Base-by-base conservation (phyloP, 2,113 vertebrate species). In the Salminus brasiliensis region DNA sequence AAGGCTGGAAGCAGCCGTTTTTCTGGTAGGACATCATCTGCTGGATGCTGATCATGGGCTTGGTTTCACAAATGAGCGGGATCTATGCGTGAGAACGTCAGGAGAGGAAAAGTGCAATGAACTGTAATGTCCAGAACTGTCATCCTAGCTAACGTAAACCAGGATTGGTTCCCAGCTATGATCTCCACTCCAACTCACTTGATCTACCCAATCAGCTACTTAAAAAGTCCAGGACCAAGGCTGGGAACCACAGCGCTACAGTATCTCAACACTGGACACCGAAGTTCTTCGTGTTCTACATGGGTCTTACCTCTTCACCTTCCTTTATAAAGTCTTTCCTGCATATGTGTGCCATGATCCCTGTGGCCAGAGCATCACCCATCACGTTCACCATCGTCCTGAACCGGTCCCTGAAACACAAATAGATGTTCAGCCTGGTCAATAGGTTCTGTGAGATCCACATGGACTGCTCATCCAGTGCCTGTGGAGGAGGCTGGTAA, bases 381-480 rank as follows among this genome's bases (percentile, higher is more conserved):
- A 99, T 94, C 72, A 99, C 98, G 0, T 99, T 99, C 81, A 99
- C 97, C 98, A 99, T 99, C 49, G 98, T 99, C 86, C 98, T 94
- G 88, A 99, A 99, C 76, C 97, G 94, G 93, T 99, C 98, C 88
- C 98, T 99, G 83, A 53, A 57, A 82, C 79, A 83, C 0, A 66
- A 83, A 79, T 1, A 49, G 7, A 8, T 36, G 9, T 7, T 74
- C 15, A 16, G 27, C 74, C 13, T 57, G 29, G 18, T 47, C n/a
- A n/a, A 41, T 16, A 57, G 43, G 21, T 15, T 23, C 2, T 32
- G 45, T 13, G 12, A 18, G 1, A 2, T 15, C 21, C 23, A 53
- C 29, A 15, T 36, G 7, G 11, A 41, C 45, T 49, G 12, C 18
- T 49, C 9, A 11, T 16, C 16, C 5, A 16, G 16, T 6, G 7